Conservation (phyloP, 2,113 vertebrate species). For the Acinonyx jubatus region DNA sequence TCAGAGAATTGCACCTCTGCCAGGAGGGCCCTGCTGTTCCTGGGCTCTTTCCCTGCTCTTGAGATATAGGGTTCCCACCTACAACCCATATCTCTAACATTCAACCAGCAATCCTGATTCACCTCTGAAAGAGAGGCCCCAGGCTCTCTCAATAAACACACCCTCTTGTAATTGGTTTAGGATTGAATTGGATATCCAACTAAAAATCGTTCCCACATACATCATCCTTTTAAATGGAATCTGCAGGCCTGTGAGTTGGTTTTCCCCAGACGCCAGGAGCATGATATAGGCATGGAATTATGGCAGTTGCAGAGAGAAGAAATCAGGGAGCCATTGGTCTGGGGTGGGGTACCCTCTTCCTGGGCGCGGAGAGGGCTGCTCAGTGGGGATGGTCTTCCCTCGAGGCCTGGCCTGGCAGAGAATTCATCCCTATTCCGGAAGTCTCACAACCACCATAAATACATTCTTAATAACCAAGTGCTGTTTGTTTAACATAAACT, state of each 20-base stretch:
- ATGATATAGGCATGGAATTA: neutral
- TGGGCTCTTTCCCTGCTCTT: neutral
- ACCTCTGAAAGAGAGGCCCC: neutral
- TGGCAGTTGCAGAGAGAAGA: neutral
- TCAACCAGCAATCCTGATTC: neutral
- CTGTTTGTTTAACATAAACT: slow-evolving; percentile 80
- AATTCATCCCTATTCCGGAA: neutral
- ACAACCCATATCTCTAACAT: neutral
- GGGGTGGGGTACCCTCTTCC: neutral
- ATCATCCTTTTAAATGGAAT: slow-evolving; percentile 55
- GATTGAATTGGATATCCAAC: neutral
- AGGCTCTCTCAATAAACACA: slow-evolving; percentile 37
- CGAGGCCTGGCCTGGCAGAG: neutral
- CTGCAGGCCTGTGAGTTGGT: neutral
- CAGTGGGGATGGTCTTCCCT: neutral
- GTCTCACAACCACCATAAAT: slow-evolving; percentile 62
- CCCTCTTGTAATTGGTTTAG: slow-evolving; percentile 49
- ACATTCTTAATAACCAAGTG: slow-evolving; percentile 75
- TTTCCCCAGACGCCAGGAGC: neutral
- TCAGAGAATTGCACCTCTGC: neutral
- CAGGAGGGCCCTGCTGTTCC: neutral
- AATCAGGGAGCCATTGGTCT: neutral
- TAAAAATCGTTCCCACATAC: neutral
- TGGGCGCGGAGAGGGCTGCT: neutral
- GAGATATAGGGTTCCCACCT: neutral